A percentile compares a stretch with the other conserved stretches of the same genome.
phyloP scores from a whole-genome alignment of 2,888 invertebrate genomes.

The Rhagium mordax region DNA sequence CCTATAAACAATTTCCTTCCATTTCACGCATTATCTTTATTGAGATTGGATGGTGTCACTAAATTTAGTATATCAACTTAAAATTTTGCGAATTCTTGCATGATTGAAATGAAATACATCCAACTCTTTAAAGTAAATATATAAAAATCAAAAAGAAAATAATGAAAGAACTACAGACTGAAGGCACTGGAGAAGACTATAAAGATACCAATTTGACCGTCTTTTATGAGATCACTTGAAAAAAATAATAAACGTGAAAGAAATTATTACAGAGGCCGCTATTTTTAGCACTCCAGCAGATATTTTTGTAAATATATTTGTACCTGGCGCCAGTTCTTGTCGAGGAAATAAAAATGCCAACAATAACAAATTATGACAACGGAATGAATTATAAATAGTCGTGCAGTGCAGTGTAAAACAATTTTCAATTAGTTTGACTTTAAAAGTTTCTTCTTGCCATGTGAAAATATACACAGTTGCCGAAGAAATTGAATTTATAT shows the following conservation, averaged over 20 bases:
- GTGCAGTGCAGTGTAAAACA: background rate
- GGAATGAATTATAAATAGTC: background rate
- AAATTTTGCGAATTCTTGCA: background rate
- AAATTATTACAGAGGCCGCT: background rate
- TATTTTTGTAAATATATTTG: background rate
- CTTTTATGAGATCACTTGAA: background rate
- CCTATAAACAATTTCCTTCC: constrained; percentile 27
- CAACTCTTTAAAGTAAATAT: background rate
- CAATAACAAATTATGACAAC: background rate
- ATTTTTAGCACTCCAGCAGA: background rate
- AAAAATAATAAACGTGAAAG: background rate
- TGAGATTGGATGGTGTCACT: constrained; percentile 12
- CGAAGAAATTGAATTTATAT: too few species aligned
- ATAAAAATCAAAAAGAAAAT: background rate
- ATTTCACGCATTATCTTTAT: constrained; percentile 44
- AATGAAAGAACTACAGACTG: background rate
- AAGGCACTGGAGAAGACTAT: background rate
- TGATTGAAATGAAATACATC: background rate
- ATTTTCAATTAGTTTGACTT: too few species aligned
- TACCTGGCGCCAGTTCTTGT: constrained; percentile 1
- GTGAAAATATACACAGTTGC: too few species aligned
- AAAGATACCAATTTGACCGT: background rate
- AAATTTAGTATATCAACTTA: background rate
- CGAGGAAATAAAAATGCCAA: background rate
- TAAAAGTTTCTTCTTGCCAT: too few species aligned